Base-by-base conservation (phyloP, 2,113 vertebrate species). In the Eonycteris spelaea region DNA sequence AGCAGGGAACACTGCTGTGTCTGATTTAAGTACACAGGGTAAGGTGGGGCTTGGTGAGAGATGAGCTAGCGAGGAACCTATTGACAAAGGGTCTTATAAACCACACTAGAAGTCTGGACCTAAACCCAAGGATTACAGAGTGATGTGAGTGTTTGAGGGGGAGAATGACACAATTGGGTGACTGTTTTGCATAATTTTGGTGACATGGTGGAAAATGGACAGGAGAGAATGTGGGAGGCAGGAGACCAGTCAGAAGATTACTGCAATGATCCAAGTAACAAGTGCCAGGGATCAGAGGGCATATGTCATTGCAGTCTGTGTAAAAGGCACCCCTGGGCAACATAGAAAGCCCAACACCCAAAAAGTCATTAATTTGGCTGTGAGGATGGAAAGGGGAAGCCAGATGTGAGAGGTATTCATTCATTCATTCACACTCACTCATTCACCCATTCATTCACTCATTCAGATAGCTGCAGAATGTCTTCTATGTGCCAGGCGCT, bases 251-350 rank as follows among this genome's bases (percentile, higher is more conserved):
- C 3, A 22, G 38, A 30, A 45, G 59, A 48, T 26, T 3, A 28
- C 24, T 3, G 22, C 6, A 2, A 2, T 24, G 38, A 59, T 14
- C 19, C 11, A 10, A 19, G 4, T 2, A 28, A 33, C 38, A 55
- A 75, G 13, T 3, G 30, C 51, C 86, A 61, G 45, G 63, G 57
- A 53, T n/a, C 40, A 43, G 18, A 33, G 75, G 28, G 40, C 24
- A 7, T 11, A 48, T 6, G 18, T 70, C 43, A 59, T 0, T 15
- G 80, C 11, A 4, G 33, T 35, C 19, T 11, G 2, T 19, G 40
- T 22, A 68, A 74, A 38, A 5, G 12, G 53, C 45, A 12, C 48
- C 80, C 67, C 53, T 19, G 80, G 70, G 43, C 33, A 75, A 18
- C 0, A 33, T 1, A 33, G 33, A 57, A 30, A 28, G 87, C 16